Percentiles rank a stretch among this genome's conserved stretches.
Evolutionary conservation across 1,140 invertebrate genomes (phyloP).

Genomic region (Fopius arisanus): DNA sequence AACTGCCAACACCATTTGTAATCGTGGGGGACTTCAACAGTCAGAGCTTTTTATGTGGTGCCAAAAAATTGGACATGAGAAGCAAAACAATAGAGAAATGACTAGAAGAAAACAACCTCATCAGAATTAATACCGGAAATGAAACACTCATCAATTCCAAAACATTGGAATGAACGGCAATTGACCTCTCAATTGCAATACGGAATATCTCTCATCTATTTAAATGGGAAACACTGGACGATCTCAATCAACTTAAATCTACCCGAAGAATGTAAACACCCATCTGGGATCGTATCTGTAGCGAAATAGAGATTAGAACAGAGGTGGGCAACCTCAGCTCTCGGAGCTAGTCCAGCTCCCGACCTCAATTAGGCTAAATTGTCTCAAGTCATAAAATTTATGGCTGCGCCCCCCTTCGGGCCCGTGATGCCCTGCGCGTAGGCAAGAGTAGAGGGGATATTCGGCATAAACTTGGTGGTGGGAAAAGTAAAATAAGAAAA

Average conservation of each 20-base stretch:
- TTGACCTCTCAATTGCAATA: background rate
- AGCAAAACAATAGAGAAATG: constrained; percentile 41
- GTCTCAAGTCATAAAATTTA: no score
- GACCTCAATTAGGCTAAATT: no score
- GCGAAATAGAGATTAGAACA: background rate
- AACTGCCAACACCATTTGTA: background rate
- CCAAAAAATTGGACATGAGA: constrained; percentile 39
- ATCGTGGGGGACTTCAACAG: constrained; percentile 3
- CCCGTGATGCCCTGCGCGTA: no score
- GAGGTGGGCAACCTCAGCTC: no score
- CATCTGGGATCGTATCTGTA: background rate
- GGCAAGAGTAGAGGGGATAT: no score
- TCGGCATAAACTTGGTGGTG: no score
- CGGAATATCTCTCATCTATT: background rate
- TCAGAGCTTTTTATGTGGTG: constrained; percentile 3
- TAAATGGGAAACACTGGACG: background rate
- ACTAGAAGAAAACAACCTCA: constrained; percentile 24
- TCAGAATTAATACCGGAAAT: no score
- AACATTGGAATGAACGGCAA: background rate
- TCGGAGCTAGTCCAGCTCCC: no score
- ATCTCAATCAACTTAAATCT: background rate
- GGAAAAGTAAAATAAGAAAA: no score
- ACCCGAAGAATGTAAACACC: background rate
- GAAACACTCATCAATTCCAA: background rate
- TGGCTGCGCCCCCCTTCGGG: no score